These are phyloP conservation scores for Scolanthus callimorphus DNA, from an alignment of 92 coral and sea anemone genomes.

Conservation along the genomic window DNA sequence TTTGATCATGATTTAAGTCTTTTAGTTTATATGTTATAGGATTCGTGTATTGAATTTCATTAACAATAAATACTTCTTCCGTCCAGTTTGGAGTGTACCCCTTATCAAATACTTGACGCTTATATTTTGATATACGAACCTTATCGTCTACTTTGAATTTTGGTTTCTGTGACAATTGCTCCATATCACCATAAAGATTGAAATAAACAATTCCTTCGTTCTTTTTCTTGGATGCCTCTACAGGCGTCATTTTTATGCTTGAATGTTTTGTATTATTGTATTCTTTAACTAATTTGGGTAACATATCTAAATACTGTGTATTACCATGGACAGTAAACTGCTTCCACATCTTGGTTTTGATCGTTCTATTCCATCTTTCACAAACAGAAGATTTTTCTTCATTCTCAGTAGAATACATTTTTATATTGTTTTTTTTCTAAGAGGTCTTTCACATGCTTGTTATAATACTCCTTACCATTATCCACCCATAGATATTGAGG, in stretches of 20 bases:
- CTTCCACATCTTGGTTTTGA: constrained; percentile 49
- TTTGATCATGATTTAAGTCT: constrained; percentile 35
- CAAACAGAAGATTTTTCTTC: constrained; percentile 28
- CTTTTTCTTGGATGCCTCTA: constrained; percentile 32
- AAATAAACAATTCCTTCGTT: constrained; percentile 47
- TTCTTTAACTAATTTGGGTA: constrained; percentile 27
- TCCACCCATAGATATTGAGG: constrained; percentile 40
- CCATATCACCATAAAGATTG: constrained; percentile 44
- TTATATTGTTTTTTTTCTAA: constrained; percentile 31
- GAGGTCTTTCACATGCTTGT: constrained; percentile 38
- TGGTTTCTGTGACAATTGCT: constrained; percentile 23
- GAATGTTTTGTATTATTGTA: constrained; percentile 38
- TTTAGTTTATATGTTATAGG: too few relatives aligned
- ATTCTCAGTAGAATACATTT: constrained; percentile 43
- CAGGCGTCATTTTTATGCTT: constrained; percentile 39
- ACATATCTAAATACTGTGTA: constrained; percentile 35
- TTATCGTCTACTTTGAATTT: constrained; percentile 45
- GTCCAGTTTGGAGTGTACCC: too few relatives aligned
- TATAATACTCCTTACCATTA: constrained; percentile 44
- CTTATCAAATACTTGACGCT: constrained; percentile 36
- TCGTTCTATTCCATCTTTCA: constrained; percentile 52
- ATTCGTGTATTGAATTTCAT: constrained; percentile 22
- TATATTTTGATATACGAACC: constrained; percentile 40
- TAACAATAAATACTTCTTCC: constrained; percentile 22
- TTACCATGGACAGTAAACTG: constrained; percentile 40